phyloP scores from a whole-genome alignment of 2,888 invertebrate genomes.

The Tinea pellionella region DNA sequence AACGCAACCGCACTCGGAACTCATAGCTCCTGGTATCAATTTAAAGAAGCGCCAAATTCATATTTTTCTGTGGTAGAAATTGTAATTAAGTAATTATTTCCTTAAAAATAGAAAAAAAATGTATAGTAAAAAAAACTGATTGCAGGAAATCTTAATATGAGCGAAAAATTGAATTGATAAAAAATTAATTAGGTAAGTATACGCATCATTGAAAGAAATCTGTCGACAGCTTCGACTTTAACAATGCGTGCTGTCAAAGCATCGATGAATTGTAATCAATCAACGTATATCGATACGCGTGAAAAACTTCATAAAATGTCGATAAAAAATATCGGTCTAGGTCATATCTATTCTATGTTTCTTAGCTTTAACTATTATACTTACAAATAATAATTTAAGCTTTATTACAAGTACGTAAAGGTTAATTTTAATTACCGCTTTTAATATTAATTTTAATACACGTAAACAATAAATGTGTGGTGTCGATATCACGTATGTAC shows the following conservation, averaged over 20 bases:
- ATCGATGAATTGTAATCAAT: background rate
- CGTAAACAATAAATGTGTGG: background rate
- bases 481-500: background rate
- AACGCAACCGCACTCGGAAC: no score
- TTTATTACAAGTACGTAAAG: background rate
- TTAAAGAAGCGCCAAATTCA: no score
- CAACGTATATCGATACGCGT: background rate
- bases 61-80: no score
- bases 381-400: background rate
- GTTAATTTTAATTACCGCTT: background rate
- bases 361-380: background rate
- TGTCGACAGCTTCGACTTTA: no score
- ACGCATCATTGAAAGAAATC: no score
- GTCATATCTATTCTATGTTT: background rate
- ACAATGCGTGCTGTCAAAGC: background rate
- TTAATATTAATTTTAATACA: background rate
- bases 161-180: no score
- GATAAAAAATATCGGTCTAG: slow-evolving; percentile 10
- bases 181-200: no score
- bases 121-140: no score
- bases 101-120: no score
- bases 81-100: no score
- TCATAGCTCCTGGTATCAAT: no score
- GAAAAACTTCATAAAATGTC: background rate
- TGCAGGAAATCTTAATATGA: no score